Conservation (phyloP, 1,140 invertebrate genomes). For the Panonychus citri region DNA sequence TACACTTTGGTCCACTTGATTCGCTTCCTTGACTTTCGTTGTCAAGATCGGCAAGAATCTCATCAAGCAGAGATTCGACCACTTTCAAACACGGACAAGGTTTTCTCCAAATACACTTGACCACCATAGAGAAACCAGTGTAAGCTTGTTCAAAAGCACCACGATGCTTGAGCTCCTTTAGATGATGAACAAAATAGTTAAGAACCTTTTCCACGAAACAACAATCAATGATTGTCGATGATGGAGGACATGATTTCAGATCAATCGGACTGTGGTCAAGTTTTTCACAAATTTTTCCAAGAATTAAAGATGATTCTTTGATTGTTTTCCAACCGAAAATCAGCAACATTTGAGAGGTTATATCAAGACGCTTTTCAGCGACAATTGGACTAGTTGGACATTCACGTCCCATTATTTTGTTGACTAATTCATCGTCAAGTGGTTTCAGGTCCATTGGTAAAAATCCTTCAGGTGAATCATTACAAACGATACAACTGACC, state of each 20-base stretch:
- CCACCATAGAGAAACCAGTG: conserved; percentile 56
- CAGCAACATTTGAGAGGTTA: conserved; percentile 57
- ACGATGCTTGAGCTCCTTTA: conserved; percentile 62
- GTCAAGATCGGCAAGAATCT: conserved; percentile 32
- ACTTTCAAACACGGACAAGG: conserved; percentile 21
- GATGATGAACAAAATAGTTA: conserved; percentile 41
- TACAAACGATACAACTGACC: conserved; percentile 53
- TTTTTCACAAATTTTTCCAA: conserved; percentile 27
- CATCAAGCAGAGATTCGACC: conserved; percentile 24
- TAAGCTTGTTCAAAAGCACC: conserved; percentile 91
- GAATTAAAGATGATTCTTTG: conserved; percentile 40
- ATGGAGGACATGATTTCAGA: too few relatives aligned
- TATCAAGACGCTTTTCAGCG: conserved; percentile 17
- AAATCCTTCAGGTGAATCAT: conserved; percentile 70
- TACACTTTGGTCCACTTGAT: background rate
- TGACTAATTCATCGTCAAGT: conserved; percentile 14
- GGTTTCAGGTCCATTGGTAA: conserved; percentile 43
- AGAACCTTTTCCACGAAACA: conserved; percentile 33
- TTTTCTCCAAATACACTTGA: conserved; percentile 33
- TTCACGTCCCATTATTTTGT: conserved; percentile 6
- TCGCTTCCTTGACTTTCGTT: background rate
- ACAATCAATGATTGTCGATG: conserved; percentile 12
- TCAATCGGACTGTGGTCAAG: background rate
- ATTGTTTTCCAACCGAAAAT: conserved; percentile 68
- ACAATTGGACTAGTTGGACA: conserved; percentile 1